Evolutionary conservation across 1,140 invertebrate genomes (phyloP), one percentile per base, ranked within the genome.

Genomic region (Rhyacophila brunnea): DNA sequence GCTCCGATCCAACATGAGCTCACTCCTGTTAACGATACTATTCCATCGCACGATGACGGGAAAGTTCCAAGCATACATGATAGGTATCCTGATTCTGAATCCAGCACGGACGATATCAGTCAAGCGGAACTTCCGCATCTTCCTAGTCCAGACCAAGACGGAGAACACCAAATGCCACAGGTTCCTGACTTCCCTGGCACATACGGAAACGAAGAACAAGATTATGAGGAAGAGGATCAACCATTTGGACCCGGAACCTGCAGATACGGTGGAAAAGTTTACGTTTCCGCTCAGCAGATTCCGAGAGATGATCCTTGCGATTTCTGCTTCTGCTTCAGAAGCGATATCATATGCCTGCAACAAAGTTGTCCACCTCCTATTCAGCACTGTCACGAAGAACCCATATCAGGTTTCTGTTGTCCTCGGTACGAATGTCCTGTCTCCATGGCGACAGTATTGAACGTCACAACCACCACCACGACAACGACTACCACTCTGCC

Each of bases 301-400:
- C 93, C 93, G 15, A 80, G 93, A 65, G 90, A 94, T 58, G 92
- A 96, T 80, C 92, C 93, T 20, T 96, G 94, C 71, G 93, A 96
- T 70, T 96, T 96, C 81, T 96, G 94, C 75, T 96, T 96, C 87
- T 96, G 94, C 81, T 96, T 96, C 81, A 84, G 93, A 74, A 93
- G 92, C 70, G 94, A 96, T 70, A 95, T 96, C 62, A 96, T 96
- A 64, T 96, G 94, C 68, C 77, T 96, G 38, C 93, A 96, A 75
- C 94, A 96, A 72, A 93, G 91, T 68, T 96, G 94, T 77, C 94
- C 94, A 47, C 93, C 93, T 20, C 94, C 94, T 43, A 94, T 95
- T 64, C 85, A 87, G 36, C 89, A 89, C 23, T 96, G 94, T 69
- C 88, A 89, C 70, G 90, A 95, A 73, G 93, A 95, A 77, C 87